Conservation (phyloP, 2,113 vertebrate genomes). For the Danionella cerebrum region DNA sequence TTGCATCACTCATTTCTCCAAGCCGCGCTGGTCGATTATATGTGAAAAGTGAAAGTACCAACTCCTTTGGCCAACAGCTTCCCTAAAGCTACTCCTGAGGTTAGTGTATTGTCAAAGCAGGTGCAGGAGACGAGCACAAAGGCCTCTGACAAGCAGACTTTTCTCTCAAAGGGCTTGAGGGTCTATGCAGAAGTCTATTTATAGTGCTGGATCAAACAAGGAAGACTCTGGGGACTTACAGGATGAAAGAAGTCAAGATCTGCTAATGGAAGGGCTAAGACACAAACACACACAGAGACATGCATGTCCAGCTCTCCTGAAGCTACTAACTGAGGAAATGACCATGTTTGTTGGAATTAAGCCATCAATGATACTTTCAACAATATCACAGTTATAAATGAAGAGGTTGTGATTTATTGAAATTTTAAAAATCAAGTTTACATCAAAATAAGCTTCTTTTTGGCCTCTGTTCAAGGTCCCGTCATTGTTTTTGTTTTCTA, state of each 20-base stretch:
- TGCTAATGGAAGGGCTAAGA: neutral
- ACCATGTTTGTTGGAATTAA: no score
- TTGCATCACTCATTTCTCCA: neutral
- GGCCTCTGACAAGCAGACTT: neutral
- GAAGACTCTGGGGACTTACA: neutral
- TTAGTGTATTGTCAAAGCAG: neutral
- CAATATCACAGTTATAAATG: no score
- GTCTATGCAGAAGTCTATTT: constrained; percentile 4
- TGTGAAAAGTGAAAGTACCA: no score
- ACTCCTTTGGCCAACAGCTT: neutral
- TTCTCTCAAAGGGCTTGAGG: neutral
- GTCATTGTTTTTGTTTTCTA: no score
- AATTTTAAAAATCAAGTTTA: no score
- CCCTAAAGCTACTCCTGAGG: constrained; percentile 12
- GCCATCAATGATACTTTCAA: no score
- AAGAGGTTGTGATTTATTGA: no score
- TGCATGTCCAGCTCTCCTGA: neutral
- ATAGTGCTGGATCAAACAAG: constrained; percentile 10
- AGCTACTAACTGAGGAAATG: neutral
- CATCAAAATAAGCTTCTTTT: no score
- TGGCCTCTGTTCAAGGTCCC: no score
- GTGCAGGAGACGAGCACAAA: neutral
- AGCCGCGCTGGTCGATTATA: neutral
- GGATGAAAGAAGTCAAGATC: neutral
- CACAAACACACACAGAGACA: neutral